phyloP scores from a whole-genome alignment of 2,113 vertebrate species.

The Phaetusa simplex region DNA sequence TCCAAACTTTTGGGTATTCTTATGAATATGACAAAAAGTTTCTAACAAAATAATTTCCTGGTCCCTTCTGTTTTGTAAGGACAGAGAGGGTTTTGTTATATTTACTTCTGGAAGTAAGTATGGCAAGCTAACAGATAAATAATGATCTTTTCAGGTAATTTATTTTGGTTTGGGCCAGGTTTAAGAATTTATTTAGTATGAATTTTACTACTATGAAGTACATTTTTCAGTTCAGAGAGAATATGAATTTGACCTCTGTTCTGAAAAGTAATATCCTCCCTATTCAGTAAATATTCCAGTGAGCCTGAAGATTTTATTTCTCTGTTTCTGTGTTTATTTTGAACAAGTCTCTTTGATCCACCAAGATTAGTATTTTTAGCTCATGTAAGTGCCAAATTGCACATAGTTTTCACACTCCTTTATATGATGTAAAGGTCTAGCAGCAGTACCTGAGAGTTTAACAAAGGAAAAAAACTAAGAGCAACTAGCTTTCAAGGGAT shows the following conservation, averaged over 20 bases:
- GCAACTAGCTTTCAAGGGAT: neutral
- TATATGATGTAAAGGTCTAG: neutral
- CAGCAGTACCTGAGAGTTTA: neutral
- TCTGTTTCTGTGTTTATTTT: neutral
- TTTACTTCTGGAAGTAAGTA: neutral
- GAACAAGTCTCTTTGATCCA: neutral
- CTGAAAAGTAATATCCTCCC: neutral
- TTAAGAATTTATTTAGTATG: neutral
- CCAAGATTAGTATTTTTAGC: neutral
- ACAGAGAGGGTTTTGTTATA: rapidly evolving
- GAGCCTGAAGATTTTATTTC: neutral
- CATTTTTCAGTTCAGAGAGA: neutral
- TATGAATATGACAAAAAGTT: neutral
- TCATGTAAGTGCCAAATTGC: neutral
- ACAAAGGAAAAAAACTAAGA: neutral
- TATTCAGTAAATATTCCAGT: neutral
- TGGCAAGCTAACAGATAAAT: neutral
- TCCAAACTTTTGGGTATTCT: neutral
- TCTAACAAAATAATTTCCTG: neutral
- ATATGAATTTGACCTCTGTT: neutral
- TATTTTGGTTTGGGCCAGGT: neutral
- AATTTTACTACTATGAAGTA: neutral
- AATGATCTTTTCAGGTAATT: neutral
- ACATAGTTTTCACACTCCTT: neutral
- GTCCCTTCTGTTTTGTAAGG: neutral